phyloP scores from a whole-genome alignment of 2,797 vertebrate species.

The Sebastes kiyomatsui region DNA sequence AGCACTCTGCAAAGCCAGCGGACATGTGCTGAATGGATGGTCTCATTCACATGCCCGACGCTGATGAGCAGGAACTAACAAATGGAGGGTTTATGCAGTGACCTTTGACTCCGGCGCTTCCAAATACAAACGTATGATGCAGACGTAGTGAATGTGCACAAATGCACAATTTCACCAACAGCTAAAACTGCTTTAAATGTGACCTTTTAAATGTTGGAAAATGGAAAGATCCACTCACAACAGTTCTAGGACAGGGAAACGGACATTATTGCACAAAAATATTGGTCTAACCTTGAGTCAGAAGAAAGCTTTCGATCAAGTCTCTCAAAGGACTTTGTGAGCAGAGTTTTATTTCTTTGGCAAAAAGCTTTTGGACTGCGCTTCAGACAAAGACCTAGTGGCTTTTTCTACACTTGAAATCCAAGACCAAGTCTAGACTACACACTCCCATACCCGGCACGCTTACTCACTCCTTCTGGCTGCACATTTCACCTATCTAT shows the following conservation, averaged over 20 bases:
- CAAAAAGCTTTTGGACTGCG: conserved; percentile 33
- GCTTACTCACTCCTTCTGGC: conserved; percentile 44
- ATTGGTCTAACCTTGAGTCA: not conserved
- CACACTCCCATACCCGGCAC: conserved; percentile 32
- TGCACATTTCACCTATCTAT: conserved; percentile 46
- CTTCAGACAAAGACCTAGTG: conserved; percentile 66
- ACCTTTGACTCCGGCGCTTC: conserved; percentile 48
- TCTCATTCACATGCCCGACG: conserved; percentile 57
- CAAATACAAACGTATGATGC: conserved; percentile 6
- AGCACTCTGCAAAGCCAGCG: conserved; percentile 13
- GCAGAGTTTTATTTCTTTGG: conserved; percentile 44
- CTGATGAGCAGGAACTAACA: conserved; percentile 49
- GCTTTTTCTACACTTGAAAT: conserved; percentile 63
- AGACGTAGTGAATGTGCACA: not conserved
- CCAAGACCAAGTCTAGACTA: conserved; percentile 54
- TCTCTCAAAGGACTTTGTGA: conserved; percentile 34
- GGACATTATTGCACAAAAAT: not conserved
- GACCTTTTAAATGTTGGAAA: not conserved
- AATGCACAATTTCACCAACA: not conserved
- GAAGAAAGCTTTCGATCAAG: conserved; percentile 48
- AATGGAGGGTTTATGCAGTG: conserved; percentile 70
- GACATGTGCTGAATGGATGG: conserved; percentile 52
- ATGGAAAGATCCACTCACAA: not conserved
- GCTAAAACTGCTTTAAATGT: not conserved
- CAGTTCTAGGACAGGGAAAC: not conserved